Base-by-base conservation (phyloP, 2,113 vertebrate species). In the Clupea harengus region DNA sequence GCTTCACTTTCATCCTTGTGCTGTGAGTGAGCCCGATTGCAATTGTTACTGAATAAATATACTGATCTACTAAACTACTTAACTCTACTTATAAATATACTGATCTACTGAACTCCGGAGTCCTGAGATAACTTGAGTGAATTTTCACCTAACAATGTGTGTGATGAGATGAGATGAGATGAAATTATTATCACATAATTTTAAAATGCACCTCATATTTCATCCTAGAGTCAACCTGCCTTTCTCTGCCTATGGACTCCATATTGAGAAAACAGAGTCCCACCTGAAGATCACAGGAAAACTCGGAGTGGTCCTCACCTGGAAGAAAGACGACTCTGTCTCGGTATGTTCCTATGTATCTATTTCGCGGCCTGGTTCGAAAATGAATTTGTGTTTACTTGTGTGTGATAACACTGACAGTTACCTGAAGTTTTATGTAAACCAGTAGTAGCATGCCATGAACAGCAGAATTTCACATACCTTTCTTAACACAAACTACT, bases 321-420 rank as follows among this genome's bases (percentile, higher is more conserved):
- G 96, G 96, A 96, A 97, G 87, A 92, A 95, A 91, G 89, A 94
- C 84, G 95, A 97, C 88, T 94, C 95, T 54, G 89, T 97, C 47
- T 93, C 95, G 94, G 97, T 97, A 96, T 88, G 95, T 60, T 39
- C 39, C 39, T 39, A 39, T 39, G 39, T 1, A 39, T 39, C 39
- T 39, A 39, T 39, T 39, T 39, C 1, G 39, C 39, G 39, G 39
- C 39, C 39, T 39, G 39, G 39, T 39, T 39, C 39, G 39, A 39
- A 39, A 39, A 39, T 39, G 2, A 39, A 39, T 39, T 39, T 39
- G 39, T 39, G 39, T 39, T 39, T 39, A 39, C 39, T 39, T 82
- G 54, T 78, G 0, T 25, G 64, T 44, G 67, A 82, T 4, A 64
- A n/a, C 20, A 64, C 28, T 13, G 32, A 28, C 22, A 67, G 10